Evolutionary conservation across 2,113 vertebrate species (phyloP).

Genomic region (Pangasianodon gigas): DNA sequence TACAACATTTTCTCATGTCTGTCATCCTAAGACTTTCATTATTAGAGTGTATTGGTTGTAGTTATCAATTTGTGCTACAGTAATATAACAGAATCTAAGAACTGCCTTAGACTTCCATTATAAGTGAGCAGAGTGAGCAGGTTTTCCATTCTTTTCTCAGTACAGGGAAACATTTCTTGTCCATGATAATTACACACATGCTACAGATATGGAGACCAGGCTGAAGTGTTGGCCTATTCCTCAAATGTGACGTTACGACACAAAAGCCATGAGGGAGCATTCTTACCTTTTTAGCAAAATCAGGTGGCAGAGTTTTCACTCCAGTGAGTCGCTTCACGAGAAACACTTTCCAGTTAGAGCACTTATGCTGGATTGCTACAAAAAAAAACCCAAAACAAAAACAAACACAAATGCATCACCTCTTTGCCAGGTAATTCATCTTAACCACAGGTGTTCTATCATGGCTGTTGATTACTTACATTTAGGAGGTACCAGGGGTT

Average conservation of each 20-base stretch:
- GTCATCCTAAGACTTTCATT: background rate
- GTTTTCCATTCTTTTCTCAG: background rate
- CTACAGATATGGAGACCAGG: background rate
- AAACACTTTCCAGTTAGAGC: slow-evolving; percentile 98
- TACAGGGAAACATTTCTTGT: background rate
- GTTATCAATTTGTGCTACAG: background rate
- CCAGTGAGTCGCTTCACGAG: slow-evolving; percentile 98
- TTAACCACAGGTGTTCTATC: background rate
- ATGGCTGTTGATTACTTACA: slow-evolving; percentile 72
- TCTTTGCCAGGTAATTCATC: background rate
- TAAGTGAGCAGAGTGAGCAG: background rate
- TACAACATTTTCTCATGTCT: background rate
- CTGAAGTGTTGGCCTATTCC: background rate
- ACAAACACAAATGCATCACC: background rate
- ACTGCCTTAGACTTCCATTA: background rate
- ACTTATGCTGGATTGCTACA: slow-evolving; percentile 95
- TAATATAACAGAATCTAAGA: background rate
- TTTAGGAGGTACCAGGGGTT: slow-evolving; percentile 95
- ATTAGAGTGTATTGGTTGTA: background rate
- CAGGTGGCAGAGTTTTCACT: slow-evolving; percentile 96
- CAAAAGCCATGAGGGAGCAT: background rate
- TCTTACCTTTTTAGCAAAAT: slow-evolving; percentile 90
- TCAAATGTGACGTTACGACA: background rate
- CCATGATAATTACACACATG: background rate
- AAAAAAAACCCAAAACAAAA: slow-evolving; percentile 1